A percentile compares a stretch with the other conserved stretches of the same genome.
These are phyloP conservation scores for Petroica traversi DNA, from an alignment of 2,113 vertebrate species.

Conservation along the genomic window DNA sequence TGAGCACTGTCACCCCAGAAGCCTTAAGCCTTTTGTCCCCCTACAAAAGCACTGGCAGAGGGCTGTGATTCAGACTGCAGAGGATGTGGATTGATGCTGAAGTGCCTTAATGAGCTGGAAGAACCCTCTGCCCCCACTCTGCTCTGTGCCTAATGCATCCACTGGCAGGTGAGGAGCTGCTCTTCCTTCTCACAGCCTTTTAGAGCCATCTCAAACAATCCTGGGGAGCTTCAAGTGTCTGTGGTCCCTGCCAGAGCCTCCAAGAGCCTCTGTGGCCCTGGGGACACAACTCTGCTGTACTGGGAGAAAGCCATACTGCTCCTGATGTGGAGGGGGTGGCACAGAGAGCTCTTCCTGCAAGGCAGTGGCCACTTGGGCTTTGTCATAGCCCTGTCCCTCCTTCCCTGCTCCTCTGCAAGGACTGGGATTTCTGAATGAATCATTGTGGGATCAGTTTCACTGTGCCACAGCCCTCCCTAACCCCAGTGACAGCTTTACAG, in stretches of 20 bases:
- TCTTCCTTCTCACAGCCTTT: not conserved
- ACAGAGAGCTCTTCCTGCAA: not conserved
- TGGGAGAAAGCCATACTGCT: not conserved
- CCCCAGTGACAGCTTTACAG: not conserved
- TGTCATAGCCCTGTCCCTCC: not conserved
- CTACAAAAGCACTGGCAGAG: not conserved
- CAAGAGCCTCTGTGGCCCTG: not conserved
- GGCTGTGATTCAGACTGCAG: not conserved
- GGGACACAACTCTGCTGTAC: not conserved
- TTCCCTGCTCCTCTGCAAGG: not conserved
- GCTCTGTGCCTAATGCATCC: not conserved
- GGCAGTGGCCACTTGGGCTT: not conserved
- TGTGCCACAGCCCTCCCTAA: not conserved
- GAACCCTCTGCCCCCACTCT: not conserved
- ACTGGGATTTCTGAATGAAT: not conserved
- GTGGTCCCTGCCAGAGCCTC: not conserved
- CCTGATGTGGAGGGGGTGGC: not conserved
- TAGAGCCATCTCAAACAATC: not conserved
- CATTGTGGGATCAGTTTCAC: rapidly evolving
- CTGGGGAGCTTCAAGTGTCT: not conserved
- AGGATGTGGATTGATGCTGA: not conserved
- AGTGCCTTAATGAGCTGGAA: constrained; percentile 53
- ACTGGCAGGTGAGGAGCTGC: not conserved
- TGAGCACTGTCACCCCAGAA: not conserved
- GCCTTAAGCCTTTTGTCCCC: constrained; percentile 31